Evolutionary conservation across 2,113 vertebrate genomes (phyloP).

Genomic region (Carlito syrichta): DNA sequence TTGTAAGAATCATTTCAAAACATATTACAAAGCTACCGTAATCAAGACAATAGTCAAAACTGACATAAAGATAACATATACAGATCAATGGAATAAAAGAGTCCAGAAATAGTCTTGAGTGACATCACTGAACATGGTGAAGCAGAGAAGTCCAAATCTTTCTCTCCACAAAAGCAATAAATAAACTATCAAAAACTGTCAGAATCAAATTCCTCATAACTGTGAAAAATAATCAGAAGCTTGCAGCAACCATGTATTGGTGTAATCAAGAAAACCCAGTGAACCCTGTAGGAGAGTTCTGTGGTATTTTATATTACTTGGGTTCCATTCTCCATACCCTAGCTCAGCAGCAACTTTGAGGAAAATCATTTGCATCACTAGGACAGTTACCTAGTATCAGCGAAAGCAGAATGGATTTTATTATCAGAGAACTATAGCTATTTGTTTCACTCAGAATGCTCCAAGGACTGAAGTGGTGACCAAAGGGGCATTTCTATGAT

Average conservation of each 20-base stretch:
- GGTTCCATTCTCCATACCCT: not conserved
- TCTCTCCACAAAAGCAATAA: not conserved
- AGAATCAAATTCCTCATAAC: not conserved
- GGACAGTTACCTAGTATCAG: not conserved
- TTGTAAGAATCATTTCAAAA: not conserved
- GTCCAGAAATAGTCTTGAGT: not conserved
- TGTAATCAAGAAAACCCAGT: not conserved
- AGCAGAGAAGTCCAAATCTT: not conserved
- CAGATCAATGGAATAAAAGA: not conserved
- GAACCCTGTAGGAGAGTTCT: not conserved
- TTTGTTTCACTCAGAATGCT: not conserved
- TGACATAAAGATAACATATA: not conserved
- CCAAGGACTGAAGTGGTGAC: not conserved
- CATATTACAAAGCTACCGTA: not conserved
- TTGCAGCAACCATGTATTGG: not conserved
- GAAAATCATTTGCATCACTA: not conserved
- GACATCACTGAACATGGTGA: not conserved
- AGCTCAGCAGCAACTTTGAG: not conserved
- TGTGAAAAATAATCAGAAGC: not conserved
- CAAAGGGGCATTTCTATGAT: not conserved
- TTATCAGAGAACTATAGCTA: not conserved
- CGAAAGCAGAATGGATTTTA: not conserved
- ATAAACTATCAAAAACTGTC: not conserved
- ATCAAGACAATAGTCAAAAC: not conserved
- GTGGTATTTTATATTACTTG: not conserved